These are phyloP conservation scores for Drosophila prolongata DNA, from an alignment of 2,888 invertebrate genomes.

Conservation along the genomic window DNA sequence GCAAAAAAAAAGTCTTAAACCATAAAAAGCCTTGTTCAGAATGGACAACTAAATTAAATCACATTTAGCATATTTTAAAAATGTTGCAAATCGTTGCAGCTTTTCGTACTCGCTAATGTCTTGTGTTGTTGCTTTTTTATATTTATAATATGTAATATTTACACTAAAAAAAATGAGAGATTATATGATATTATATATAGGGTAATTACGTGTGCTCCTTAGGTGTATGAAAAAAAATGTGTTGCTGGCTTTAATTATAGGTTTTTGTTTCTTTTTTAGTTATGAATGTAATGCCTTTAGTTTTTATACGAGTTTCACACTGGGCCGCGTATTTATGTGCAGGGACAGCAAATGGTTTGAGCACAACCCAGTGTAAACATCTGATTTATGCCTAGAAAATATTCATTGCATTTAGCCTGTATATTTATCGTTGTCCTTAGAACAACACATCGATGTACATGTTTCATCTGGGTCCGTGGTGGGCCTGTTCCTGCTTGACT, in stretches of 20 bases:
- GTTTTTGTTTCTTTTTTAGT: slow-evolving; percentile 6
- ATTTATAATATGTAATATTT: slow-evolving; percentile 51
- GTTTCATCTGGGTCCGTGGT: slow-evolving; percentile 78
- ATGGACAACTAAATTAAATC: slow-evolving; percentile 73
- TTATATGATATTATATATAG: slow-evolving; percentile 22
- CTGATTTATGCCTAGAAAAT: slow-evolving; percentile 34
- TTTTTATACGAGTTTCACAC: neutral
- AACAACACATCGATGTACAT: slow-evolving; percentile 82
- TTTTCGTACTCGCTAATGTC: slow-evolving; percentile 30
- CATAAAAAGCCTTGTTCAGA: slow-evolving; percentile 67
- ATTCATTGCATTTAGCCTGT: slow-evolving; percentile 33
- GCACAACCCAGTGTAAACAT: neutral
- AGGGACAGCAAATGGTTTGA: neutral
- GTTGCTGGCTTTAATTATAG: slow-evolving; percentile 7
- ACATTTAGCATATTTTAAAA: slow-evolving; percentile 65
- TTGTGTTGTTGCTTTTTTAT: slow-evolving; percentile 25
- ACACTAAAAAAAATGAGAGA: slow-evolving; percentile 44
- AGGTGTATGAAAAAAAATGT: slow-evolving; percentile 60
- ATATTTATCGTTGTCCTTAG: slow-evolving; percentile 55
- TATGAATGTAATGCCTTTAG: slow-evolving; percentile 22
- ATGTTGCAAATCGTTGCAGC: slow-evolving; percentile 27
- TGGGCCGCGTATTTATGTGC: neutral
- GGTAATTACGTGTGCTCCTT: slow-evolving; percentile 44
- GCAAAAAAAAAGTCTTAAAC: slow-evolving; percentile 56
- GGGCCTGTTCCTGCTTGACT: slow-evolving; percentile 72